phyloP scores from a whole-genome alignment of 2,888 invertebrate genomes.

The Cartodere bifasciata region DNA sequence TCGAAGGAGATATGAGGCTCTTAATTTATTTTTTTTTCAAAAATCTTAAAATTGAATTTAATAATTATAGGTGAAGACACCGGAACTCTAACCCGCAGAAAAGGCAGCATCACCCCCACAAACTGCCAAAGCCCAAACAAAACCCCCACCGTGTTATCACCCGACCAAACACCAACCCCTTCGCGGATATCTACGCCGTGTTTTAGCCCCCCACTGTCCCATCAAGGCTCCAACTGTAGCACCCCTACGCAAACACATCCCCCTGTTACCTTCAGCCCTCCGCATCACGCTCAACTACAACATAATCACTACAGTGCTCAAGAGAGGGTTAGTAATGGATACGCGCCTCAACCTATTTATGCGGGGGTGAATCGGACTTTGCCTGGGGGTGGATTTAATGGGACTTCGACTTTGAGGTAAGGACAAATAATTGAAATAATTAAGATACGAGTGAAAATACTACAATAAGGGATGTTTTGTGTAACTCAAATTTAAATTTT shows the following conservation, averaged over 20 bases:
- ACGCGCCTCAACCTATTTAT: too few species aligned
- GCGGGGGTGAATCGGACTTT: too few species aligned
- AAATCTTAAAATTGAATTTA: too few species aligned
- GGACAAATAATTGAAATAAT: too few species aligned
- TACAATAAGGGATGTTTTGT: too few species aligned
- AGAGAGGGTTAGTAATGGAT: too few species aligned
- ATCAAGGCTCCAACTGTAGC: constrained; percentile 29
- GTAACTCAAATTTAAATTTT: too few species aligned
- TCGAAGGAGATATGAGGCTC: too few species aligned
- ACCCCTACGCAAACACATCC: constrained; percentile 30
- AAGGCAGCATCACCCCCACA: constrained; percentile 34
- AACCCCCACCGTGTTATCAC: constrained; percentile 30
- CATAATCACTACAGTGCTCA: constrained; percentile 9
- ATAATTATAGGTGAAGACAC: constrained; percentile 22
- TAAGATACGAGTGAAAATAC: too few species aligned
- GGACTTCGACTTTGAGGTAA: too few species aligned
- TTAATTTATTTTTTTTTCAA: too few species aligned
- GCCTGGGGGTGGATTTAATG: too few species aligned
- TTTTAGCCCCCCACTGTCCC: constrained; percentile 29
- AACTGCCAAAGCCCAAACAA: constrained; percentile 33
- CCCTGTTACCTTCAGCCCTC: constrained; percentile 27
- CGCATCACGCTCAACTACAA: constrained; percentile 20
- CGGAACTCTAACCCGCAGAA: constrained; percentile 36
- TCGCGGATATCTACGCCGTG: constrained; percentile 30
- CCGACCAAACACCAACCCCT: constrained; percentile 35